Conservation (phyloP, 2,797 vertebrate genomes). For the Sciurus vulgaris region DNA sequence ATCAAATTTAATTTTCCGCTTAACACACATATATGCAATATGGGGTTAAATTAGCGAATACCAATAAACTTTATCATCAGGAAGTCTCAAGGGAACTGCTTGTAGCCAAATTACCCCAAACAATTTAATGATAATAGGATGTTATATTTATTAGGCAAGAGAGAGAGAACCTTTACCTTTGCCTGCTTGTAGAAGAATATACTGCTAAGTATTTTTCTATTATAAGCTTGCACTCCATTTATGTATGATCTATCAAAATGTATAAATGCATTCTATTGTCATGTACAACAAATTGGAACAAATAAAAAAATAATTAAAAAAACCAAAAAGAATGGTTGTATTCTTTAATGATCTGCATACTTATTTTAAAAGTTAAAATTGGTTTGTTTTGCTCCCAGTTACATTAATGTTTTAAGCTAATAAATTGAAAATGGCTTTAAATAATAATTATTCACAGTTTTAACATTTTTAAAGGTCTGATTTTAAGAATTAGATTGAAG, state of each 20-base stretch:
- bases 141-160: neutral
- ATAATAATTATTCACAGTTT: neutral
- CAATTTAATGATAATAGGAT: conserved; percentile 32
- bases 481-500: conserved; percentile 34
- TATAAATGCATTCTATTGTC: no score
- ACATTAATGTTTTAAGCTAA: conserved; percentile 16
- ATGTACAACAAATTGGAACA: no score
- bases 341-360: conserved; percentile 31
- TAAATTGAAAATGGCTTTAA: conserved; percentile 12
- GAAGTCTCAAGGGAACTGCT: neutral
- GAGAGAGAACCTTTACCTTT: neutral
- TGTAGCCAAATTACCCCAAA: conserved; percentile 16
- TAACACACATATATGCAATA: neutral
- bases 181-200: neutral
- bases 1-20: neutral
- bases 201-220: neutral
- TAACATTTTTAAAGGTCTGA: neutral
- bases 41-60: neutral
- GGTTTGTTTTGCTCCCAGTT: neutral
- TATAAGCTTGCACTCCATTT: neutral
- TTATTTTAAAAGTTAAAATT: conserved; percentile 49
- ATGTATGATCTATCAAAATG: no score
- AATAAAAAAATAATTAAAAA: no score
- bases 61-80: conserved; percentile 9
- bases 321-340: neutral